phyloP scores from a whole-genome alignment of 1,140 invertebrate species.

The Brachionus asplanchnoidis region DNA sequence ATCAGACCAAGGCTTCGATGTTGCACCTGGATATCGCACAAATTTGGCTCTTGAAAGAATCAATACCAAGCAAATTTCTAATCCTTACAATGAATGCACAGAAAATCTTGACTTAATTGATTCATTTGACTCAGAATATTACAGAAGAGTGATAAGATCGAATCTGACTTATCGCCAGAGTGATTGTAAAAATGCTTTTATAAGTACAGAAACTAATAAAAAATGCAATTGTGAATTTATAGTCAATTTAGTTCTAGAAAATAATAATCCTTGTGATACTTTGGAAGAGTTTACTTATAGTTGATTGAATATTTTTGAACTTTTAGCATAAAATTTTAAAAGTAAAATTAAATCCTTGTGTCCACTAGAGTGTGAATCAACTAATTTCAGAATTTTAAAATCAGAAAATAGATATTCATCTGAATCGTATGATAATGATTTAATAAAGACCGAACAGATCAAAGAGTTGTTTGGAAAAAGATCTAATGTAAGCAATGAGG shows the following conservation, averaged over 20 bases:
- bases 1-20: neutral
- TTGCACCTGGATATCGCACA: neutral
- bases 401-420: neutral
- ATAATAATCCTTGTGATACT: neutral
- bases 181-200: neutral
- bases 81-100: neutral
- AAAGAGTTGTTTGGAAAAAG: neutral
- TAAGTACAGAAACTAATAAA: neutral
- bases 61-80: neutral
- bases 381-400: neutral
- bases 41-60: neutral
- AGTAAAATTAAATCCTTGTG: neutral
- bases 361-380: constrained; percentile 25
- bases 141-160: neutral
- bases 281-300: neutral
- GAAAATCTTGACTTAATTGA: too few species aligned
- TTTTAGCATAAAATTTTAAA: neutral
- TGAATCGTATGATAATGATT: neutral
- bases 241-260: neutral
- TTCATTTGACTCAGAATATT: neutral
- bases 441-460: neutral
- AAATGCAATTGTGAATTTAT: constrained; percentile 6
- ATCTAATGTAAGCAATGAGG: neutral
- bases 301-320: neutral
- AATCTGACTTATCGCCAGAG: neutral